These are phyloP conservation scores for Hippoglossus stenolepis DNA, from an alignment of 2,113 vertebrate species.

Conservation along the genomic window DNA sequence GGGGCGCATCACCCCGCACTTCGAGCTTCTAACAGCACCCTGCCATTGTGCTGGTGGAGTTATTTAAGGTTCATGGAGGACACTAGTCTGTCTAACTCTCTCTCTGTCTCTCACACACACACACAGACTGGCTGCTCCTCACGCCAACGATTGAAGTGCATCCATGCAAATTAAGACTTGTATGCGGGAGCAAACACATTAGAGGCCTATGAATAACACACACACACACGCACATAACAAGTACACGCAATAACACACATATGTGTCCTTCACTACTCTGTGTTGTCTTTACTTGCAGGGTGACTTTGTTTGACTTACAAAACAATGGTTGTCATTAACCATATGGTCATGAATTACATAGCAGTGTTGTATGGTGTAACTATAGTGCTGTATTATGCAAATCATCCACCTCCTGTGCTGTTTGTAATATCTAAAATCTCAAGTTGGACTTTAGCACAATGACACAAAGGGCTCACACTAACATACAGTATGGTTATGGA, in stretches of 20 bases:
- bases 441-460: slow-evolving; percentile 1
- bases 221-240: background rate
- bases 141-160: background rate
- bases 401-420: slow-evolving; percentile 20
- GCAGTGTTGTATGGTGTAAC: slow-evolving; percentile 26
- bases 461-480: background rate
- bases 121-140: slow-evolving; percentile 24
- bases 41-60: slow-evolving; percentile 61
- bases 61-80: slow-evolving; percentile 54
- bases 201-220: slow-evolving; percentile 10
- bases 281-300: slow-evolving; percentile 28
- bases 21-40: slow-evolving; percentile 46
- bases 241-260: background rate
- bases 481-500: background rate
- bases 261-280: slow-evolving; percentile 31
- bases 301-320: slow-evolving; percentile 60
- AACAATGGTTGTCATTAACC: slow-evolving; percentile 40
- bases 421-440: too few species aligned
- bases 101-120: slow-evolving; percentile 3
- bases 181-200: slow-evolving; percentile 23
- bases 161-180: slow-evolving; percentile 22
- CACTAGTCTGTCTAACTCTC: slow-evolving; percentile 5
- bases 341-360: slow-evolving; percentile 55
- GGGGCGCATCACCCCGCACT: slow-evolving; percentile 48
- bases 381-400: slow-evolving; percentile 22